Evolutionary conservation across 2,888 invertebrate genomes (phyloP), one percentile per base, ranked within the genome.

Genomic region (Agrilus cyanescens): DNA sequence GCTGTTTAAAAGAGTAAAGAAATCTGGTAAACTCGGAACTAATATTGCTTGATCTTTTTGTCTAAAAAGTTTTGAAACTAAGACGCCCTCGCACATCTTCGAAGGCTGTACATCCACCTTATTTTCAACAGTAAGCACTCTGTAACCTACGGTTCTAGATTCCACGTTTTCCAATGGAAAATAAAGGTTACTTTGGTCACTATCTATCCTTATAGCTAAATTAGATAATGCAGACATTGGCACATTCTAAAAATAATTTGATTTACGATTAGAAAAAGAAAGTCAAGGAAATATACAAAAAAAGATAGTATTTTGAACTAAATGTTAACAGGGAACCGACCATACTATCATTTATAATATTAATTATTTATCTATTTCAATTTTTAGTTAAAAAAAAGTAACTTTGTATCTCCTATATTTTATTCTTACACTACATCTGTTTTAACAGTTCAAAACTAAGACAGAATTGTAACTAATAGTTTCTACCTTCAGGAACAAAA

Each of bases 91-190:
- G 57, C 66, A 64, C 61, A 63, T 49, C 18, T 48, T 32, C 15
- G 54, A 55, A 4, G 62, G 62, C 41, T 63, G 50, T n/a, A 57
- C 51, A 40, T 55, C 53, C 20, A 53, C 43, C 29, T 49, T 46
- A 4, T 40, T 47, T 20, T 50, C 45, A 18, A 43, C 41, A 57
- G 71, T 69, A 12, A 70, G 41, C 46, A 62, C 58, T 56, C 79
- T 78, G 53, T 80, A 85, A 0, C 86, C 87, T 2, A 82, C 79
- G 25, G 78, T 62, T 55, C 68, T 67, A 29, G 73, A 73, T 38
- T 75, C 61, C 1, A 73, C 68, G 57, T 80, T 79, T 56, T 73
- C 70, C 37, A 87, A 60, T 3, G 82, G 82, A 57, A 85, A 80
- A 57, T 78, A 78, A 52, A 87, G 64, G 52, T 69, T 59, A 46